Evolutionary conservation across 37 sponge, comb jelly and placozoan genomes (phyloP).

Genomic region (Halisarca cf. caerulea): DNA sequence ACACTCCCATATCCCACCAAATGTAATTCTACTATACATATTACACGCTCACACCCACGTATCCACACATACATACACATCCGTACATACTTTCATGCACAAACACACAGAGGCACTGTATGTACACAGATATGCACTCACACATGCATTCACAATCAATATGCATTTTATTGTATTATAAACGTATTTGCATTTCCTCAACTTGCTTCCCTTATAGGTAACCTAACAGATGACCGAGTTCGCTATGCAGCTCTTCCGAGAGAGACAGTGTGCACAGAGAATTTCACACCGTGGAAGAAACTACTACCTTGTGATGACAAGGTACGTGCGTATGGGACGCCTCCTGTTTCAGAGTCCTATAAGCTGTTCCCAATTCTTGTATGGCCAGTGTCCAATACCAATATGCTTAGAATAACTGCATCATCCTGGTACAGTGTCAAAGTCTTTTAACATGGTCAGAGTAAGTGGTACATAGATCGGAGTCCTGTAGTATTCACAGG

Average conservation of each 20-base stretch:
- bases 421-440: too few species aligned
- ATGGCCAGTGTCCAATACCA: background rate
- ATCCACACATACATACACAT: background rate
- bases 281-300: slow-evolving; percentile 97
- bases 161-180: too few species aligned
- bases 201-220: slow-evolving; percentile 27
- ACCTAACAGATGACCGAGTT: slow-evolving; percentile 51
- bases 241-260: slow-evolving; percentile 86
- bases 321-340: slow-evolving; percentile 47
- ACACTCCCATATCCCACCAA: too few species aligned
- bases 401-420: background rate
- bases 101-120: too few species aligned
- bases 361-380: background rate
- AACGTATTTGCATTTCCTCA: too few species aligned
- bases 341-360: too few species aligned
- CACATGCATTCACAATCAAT: too few species aligned
- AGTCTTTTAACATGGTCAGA: too few species aligned
- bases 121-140: too few species aligned
- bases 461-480: too few species aligned
- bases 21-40: too few species aligned
- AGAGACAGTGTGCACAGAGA: slow-evolving; percentile 97
- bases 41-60: background rate
- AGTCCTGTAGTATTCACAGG: too few species aligned
- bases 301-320: slow-evolving; percentile 88
- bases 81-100: background rate